Evolutionary conservation across 2,113 vertebrate genomes (phyloP).

Genomic region (Xiphophorus hellerii): DNA sequence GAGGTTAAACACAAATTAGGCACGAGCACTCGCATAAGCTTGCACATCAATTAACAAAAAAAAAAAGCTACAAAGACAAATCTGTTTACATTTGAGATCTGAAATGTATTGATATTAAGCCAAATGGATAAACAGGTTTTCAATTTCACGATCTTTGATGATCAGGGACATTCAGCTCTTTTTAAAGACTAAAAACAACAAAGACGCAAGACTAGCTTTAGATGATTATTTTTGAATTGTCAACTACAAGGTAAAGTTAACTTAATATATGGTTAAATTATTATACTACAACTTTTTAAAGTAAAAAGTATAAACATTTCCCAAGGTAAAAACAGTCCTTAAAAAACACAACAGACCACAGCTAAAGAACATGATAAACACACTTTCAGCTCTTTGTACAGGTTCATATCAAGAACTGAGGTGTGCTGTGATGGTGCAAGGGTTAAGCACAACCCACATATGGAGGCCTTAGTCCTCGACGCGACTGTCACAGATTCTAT

Average conservation of each 20-base stretch:
- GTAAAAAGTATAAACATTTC: neutral
- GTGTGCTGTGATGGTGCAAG: too few relatives aligned
- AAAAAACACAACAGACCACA: neutral
- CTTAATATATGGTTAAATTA: neutral
- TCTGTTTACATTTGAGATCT: slow-evolving; percentile 9
- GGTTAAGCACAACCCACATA: too few relatives aligned
- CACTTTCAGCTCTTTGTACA: too few relatives aligned
- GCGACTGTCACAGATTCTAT: too few relatives aligned
- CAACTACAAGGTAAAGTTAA: neutral
- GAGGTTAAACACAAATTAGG: slow-evolving; percentile 36
- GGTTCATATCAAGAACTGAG: too few relatives aligned
- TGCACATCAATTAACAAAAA: slow-evolving; percentile 32
- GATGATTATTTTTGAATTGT: neutral
- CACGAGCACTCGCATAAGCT: slow-evolving; percentile 19
- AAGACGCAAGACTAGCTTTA: neutral
- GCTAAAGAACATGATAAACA: too few relatives aligned
- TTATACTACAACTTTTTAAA: neutral
- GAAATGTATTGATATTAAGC: slow-evolving; percentile 14
- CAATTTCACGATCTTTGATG: neutral
- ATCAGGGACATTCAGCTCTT: neutral
- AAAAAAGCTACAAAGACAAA: slow-evolving; percentile 10
- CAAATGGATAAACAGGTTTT: slow-evolving; percentile 24
- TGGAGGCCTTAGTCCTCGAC: too few relatives aligned
- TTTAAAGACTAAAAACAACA: neutral
- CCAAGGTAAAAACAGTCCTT: neutral